Conservation (phyloP, 2,888 invertebrate species). For the Tenthredo livida region DNA sequence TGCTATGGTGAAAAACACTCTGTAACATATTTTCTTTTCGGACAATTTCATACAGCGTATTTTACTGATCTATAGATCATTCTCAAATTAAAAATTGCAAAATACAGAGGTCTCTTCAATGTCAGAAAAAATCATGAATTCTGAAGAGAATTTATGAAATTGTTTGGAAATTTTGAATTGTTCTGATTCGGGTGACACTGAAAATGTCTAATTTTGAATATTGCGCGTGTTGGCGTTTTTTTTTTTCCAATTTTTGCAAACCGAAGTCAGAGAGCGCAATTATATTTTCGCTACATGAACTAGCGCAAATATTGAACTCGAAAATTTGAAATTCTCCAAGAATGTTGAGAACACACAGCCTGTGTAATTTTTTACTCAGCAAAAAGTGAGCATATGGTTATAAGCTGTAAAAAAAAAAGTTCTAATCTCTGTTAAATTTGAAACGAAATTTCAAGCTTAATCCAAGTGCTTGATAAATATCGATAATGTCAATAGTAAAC, state of each 20-base stretch:
- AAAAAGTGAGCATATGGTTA: background rate
- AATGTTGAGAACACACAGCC: background rate
- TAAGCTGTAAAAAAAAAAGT: conserved; percentile 22
- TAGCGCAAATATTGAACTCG: background rate
- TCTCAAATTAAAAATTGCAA: background rate
- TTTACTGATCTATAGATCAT: no score
- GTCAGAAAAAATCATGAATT: background rate
- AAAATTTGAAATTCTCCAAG: background rate
- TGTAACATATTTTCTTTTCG: no score
- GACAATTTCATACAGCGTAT: no score
- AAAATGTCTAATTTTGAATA: no score
- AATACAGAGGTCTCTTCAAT: background rate
- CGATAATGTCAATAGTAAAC: conserved; percentile 18
- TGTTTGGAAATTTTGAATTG: background rate
- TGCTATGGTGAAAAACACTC: no score
- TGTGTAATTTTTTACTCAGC: background rate
- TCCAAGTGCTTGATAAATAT: conserved; percentile 47
- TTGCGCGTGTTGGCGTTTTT: background rate
- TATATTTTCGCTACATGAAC: background rate
- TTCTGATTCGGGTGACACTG: no score
- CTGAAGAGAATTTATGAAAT: background rate
- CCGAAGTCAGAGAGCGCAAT: background rate
- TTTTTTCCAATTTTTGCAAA: background rate
- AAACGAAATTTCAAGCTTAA: conserved; percentile 1
- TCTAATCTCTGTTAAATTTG: conserved; percentile 8